A percentile compares a stretch with the other conserved stretches of the same genome.
Conservation (phyloP, 2,888 invertebrate species). For the Ctenicera cuprea region DNA sequence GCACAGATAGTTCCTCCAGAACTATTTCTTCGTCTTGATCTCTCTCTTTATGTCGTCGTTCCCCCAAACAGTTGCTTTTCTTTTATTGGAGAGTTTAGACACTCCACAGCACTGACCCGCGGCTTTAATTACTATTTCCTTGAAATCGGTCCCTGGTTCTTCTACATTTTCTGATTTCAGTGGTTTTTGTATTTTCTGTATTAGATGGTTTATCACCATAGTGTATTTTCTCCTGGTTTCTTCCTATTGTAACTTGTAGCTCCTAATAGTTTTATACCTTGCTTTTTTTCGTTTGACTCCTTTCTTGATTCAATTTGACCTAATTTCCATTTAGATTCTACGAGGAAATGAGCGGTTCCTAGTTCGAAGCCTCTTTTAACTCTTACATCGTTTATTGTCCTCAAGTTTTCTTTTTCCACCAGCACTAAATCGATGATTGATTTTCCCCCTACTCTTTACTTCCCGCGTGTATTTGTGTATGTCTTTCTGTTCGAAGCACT, state of each 20-base stretch:
- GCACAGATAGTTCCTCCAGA: neutral
- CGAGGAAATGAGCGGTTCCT: neutral
- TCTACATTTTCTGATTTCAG: constrained; percentile 6
- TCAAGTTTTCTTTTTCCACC: too few relatives aligned
- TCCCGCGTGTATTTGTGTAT: too few relatives aligned
- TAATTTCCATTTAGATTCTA: neutral
- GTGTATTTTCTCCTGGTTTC: too few relatives aligned
- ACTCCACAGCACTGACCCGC: constrained; percentile 3
- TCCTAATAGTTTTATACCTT: neutral
- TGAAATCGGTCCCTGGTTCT: neutral
- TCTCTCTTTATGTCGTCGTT: constrained; percentile 5
- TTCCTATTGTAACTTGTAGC: neutral
- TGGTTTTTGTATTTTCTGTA: neutral
- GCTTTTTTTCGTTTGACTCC: neutral
- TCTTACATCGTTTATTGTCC: too few relatives aligned
- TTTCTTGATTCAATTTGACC: neutral
- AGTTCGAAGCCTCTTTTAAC: neutral
- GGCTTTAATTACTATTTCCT: constrained; percentile 1
- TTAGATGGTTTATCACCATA: neutral
- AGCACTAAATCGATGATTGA: too few relatives aligned
- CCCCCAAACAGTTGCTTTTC: constrained; percentile 2
- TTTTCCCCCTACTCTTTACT: constrained; percentile 4
- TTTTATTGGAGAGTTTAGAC: constrained; percentile 7
- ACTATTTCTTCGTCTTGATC: neutral
- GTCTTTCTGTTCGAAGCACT: neutral